Base-by-base conservation (phyloP, 2,797 vertebrate species). In the Momotus momota region DNA sequence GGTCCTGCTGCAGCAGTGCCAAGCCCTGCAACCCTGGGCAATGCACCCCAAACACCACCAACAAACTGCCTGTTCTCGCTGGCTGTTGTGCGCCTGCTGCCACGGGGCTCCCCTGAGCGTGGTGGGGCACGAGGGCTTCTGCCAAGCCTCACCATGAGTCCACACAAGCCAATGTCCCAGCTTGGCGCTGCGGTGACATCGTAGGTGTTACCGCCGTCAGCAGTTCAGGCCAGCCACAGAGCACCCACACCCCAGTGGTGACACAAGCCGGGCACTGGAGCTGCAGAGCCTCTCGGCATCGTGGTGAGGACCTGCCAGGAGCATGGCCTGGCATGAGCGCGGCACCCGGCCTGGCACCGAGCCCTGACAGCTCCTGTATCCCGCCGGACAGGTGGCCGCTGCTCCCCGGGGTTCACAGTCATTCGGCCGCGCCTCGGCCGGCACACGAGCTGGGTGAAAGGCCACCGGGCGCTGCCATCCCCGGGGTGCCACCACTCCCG, bases 361-460 rank as follows among this genome's bases (percentile, higher is more conserved):
- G 90, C 93, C 78, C 78, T 81, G 93, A 94, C 93, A 86, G 93
- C 89, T 91, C 86, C 94, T 2, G 57, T 75, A 81, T 67, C 89
- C 73, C 74, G 7, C 45, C 3, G 57, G 94, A 91, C 94, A 94
- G 93, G 93, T 88, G 91, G 94, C 57, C 43, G 51, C 55, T 3
- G 52, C 74, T 72, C 26, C 38, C n/a, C 41, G 3, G 51, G 65
- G 83, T 54, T 69, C 27, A 1, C 55, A 3, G 69, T 20, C 82
- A 12, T 73, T 62, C 57, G 14, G 58, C 29, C 12, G 8, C 18
- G 13, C 31, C 71, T 48, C 48, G 26, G 60, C 41, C 52, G 12
- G 22, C 8, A 3, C 48, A 10, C 2, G 41, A 64, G 93, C 43
- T 85, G 93, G 86, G 88, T 71, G 75, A 94, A 88, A 91, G 90